These are phyloP conservation scores for Atopsyche davidsoni DNA, from an alignment of 1,140 invertebrate species.

Conservation along the genomic window DNA sequence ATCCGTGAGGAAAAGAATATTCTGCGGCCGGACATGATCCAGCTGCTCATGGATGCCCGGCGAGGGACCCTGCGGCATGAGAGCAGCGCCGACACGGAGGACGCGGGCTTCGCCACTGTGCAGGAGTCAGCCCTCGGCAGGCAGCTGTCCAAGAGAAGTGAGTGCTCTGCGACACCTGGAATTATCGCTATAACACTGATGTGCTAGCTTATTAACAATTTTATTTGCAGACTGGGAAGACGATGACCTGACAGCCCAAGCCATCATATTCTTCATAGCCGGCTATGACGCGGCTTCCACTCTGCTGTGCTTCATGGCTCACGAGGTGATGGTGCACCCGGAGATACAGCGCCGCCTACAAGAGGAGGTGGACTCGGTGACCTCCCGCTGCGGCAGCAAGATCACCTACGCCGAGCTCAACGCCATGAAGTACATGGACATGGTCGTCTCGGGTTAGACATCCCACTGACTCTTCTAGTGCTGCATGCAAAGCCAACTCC, in stretches of 20 bases:
- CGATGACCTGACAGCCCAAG: conserved; percentile 48
- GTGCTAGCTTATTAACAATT: too few species aligned
- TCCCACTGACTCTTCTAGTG: too few species aligned
- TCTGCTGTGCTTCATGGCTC: conserved; percentile 45
- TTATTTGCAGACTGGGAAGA: conserved; percentile 46
- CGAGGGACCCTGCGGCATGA: conserved; percentile 30
- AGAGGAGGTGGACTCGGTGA: conserved; percentile 48
- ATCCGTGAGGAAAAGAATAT: conserved; percentile 32
- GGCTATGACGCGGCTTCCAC: conserved; percentile 60
- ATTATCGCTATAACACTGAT: too few species aligned
- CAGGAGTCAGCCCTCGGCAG: conserved; percentile 26
- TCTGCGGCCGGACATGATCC: conserved; percentile 43
- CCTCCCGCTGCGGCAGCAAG: conserved; percentile 38
- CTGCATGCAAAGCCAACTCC: too few species aligned
- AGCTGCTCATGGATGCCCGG: conserved; percentile 40
- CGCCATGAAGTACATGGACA: conserved; percentile 59
- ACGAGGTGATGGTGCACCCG: conserved; percentile 51
- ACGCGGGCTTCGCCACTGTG: conserved; percentile 30
- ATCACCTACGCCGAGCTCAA: conserved; percentile 48
- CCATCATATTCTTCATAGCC: conserved; percentile 52
- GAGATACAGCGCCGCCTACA: conserved; percentile 53
- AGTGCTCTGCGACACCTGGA: too few species aligned
- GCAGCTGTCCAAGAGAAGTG: conserved; percentile 10
- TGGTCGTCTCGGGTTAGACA: conserved; percentile 47
- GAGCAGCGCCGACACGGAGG: conserved; percentile 18